Base-by-base conservation (phyloP, 2,113 vertebrate species). In the Coptodon bakossiorum region DNA sequence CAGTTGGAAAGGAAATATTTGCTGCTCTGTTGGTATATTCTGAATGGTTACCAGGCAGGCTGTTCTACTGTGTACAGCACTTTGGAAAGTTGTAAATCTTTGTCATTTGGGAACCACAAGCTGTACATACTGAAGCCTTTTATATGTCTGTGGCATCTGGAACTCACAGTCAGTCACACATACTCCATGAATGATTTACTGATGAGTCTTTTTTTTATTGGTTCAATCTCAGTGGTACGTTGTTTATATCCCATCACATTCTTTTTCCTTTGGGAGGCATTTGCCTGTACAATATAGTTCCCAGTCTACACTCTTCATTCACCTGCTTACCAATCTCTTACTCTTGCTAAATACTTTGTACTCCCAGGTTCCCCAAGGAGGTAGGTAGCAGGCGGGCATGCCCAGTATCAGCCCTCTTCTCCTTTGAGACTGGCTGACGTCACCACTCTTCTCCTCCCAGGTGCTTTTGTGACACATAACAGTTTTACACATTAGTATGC, bases 381-480 rank as follows among this genome's bases (percentile, higher is more conserved):
- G 36, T 76, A 83, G 76, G 82, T 88, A 91, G 84, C 83, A 84
- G 84, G 38, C 56, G 14, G 91, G 85, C 92, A 89, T 92, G 90
- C 94, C 91, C 80, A 82, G 6, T 54, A 63, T 63, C 89, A 88
- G 68, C 76, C 43, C 11, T 17, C 36, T 63, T 43, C 73, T 91
- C 92, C 89, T 68, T 52, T 66, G 91, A 89, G 93, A 91, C 34
- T 19, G n/a, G 71, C 29, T 92, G 86, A 91, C 76, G n/a, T 90
- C 91, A 85, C 31, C 4, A 3, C 36, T 83, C 96, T 94, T 93
- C 92, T 95, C 96, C 96, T 95, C 96, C 96, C 97, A 97, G 97
- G 96, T 97, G 97, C 94, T 95, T 96, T 93, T 96, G 94, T 95
- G 96, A 96, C 94, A 94, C 93, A 90, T 95, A 92, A 93, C 89